Base-by-base conservation (phyloP, 35 echinoderm and acorn worm genomes). In the Chiridota heheva region DNA sequence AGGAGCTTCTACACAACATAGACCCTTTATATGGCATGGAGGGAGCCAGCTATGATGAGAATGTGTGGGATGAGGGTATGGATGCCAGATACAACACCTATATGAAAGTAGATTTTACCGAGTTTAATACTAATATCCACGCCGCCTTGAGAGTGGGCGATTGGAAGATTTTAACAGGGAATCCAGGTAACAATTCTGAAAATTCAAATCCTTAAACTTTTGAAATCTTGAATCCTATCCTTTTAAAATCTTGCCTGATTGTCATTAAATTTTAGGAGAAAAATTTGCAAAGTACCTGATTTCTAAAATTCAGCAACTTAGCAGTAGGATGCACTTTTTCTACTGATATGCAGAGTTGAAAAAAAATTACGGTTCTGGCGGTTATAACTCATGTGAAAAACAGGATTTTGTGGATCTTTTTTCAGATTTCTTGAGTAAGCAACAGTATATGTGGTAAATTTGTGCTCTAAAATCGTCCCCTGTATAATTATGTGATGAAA, bases 1-100 rank as follows among this genome's bases (percentile, higher is more conserved):
- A 45, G 24, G 91, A 96, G 42, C 77, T 96, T 45, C 91, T 96
- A 40, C 91, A 96, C 42, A 89, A 96, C 69, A 95, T 96, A 25
- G 91, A 96, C 31, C 91, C 91, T 51, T 69, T 86, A 42, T 63
- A 56, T 44, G 43, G 84, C 10, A 49, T 72, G 25, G 34, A 61
- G 28, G 20, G 49, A 27, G 61, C 58, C 2, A 56, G 24, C 17
- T 1, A 71, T 32, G 26, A 73, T 15, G 35, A 33, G 51, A 67
- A 60, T 18, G 22, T 66, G 1, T 29, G 77, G 5, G 63, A 61
- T 68, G 33, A 55, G 15, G 24, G 0, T 4, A 56, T 20, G 22
- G 51, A 83, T 56, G 40, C 42, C 45, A 55, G 44, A 47, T 74
- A 51, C 26, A 74, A 51, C 24, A 46, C 8, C 4, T 15, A 74